Conservation (phyloP, 2,797 vertebrate genomes). For the Adelosebastes latens region DNA sequence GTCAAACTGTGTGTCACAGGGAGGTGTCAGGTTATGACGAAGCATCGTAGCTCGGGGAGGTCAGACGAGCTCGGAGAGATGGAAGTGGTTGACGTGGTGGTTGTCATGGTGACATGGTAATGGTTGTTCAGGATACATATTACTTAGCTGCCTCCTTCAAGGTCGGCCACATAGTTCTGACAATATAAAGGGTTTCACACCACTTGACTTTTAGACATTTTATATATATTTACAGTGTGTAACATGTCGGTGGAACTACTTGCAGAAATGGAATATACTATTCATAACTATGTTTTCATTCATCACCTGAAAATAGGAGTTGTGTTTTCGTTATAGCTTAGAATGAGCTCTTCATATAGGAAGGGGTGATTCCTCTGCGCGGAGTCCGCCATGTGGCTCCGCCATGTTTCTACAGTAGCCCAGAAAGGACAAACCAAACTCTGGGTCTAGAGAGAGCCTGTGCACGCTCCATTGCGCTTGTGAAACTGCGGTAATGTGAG, state of each 20-base stretch:
- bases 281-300: too few relatives aligned
- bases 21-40: slow-evolving; percentile 70
- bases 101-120: slow-evolving; percentile 22
- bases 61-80: slow-evolving; percentile 41
- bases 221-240: not conserved
- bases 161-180: slow-evolving; percentile 9
- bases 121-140: slow-evolving; percentile 7
- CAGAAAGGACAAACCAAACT: too few relatives aligned
- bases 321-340: too few relatives aligned
- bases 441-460: too few relatives aligned
- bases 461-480: too few relatives aligned
- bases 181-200: not conserved
- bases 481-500: too few relatives aligned
- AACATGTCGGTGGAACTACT: not conserved
- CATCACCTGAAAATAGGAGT: too few relatives aligned
- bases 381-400: too few relatives aligned
- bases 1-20: slow-evolving; percentile 70
- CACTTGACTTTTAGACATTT: not conserved
- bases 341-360: too few relatives aligned
- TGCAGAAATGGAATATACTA: not conserved
- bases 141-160: slow-evolving; percentile 27
- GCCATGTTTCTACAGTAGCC: too few relatives aligned
- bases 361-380: too few relatives aligned
- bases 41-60: slow-evolving; percentile 44
- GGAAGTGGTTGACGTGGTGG: slow-evolving; percentile 35